These are phyloP conservation scores for Agrilus cyanescens DNA, from an alignment of 2,888 invertebrate species.

Conservation along the genomic window DNA sequence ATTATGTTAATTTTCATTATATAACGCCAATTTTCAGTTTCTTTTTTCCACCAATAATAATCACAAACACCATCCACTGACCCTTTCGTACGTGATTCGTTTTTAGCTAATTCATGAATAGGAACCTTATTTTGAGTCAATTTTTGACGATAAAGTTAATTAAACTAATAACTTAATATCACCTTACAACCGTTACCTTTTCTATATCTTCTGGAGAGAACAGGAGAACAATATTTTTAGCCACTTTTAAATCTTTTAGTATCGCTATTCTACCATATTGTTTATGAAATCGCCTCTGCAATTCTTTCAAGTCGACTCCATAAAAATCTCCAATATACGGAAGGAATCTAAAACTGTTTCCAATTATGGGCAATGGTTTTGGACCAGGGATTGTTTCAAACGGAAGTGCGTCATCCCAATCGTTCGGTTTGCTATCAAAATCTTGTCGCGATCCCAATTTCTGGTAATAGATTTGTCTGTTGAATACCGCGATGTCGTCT, in stretches of 20 bases:
- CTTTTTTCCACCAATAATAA: too few relatives aligned
- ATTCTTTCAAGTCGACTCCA: constrained; percentile 12
- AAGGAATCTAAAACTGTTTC: constrained; percentile 25
- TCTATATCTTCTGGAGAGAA: constrained; percentile 40
- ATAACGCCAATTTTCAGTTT: too few relatives aligned
- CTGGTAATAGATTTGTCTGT: constrained; percentile 4
- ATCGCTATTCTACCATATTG: constrained; percentile 36
- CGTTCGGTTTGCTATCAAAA: constrained; percentile 16
- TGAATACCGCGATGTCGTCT: too few relatives aligned
- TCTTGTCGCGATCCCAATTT: background rate
- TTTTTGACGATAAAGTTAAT: too few relatives aligned
- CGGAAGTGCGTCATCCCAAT: constrained; percentile 23
- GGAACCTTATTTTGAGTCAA: too few relatives aligned
- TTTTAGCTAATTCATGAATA: too few relatives aligned
- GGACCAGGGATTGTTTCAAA: constrained; percentile 24
- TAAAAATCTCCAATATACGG: constrained; percentile 22
- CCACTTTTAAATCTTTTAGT: constrained; percentile 29
- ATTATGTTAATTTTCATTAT: too few relatives aligned
- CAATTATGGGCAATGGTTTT: constrained; percentile 24
- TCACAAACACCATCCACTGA: too few relatives aligned
- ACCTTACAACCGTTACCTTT: constrained; percentile 13
- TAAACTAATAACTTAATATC: too few relatives aligned
- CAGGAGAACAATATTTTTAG: constrained; percentile 23
- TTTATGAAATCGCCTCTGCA: constrained; percentile 18
- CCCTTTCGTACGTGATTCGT: too few relatives aligned